Evolutionary conservation across 2,888 invertebrate genomes (phyloP), one percentile per base, ranked within the genome.

Genomic region (Acrocyrtus sp.): DNA sequence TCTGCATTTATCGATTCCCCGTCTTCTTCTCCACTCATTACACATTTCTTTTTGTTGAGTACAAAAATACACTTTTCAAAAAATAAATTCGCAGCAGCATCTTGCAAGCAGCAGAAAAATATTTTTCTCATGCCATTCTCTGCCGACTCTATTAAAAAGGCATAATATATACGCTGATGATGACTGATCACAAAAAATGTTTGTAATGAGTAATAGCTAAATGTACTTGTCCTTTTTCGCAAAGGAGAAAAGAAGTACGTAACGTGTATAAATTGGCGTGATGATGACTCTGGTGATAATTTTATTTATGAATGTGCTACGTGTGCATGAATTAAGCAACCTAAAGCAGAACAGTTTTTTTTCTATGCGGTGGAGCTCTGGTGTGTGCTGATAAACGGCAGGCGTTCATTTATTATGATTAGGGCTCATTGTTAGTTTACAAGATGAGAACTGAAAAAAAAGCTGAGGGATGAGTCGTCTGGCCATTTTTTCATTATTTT

Each of bases 151-250:
- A n/a, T n/a, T n/a, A 19, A 56, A 56, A 53, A 27, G 8, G 34
- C 12, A 34, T 26, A 24, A 56, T 22, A 29, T 22, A 39, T 56
- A 56, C 34, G 54, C 22, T 41, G 41, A 22, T n/a, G n/a, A 57
- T 57, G 57, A 57, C 57, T 57, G 57, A 57, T 57, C 57, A 57
- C 57, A 57, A 57, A 43, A 56, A 41, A 26, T 43, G 24, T 34
- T 12, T 34, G 12, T 34, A 34, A 34, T 34, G 34, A 34, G 12
- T 34, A 34, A 34, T 34, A 34, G 12, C n/a, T 34, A 34, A 43
- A 26, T 57, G 43, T 57, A 57, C 26, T 41, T 57, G 57, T 57
- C 43, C 43, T 17, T 57, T 43, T 57, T 43, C 12, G n/a, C n/a
- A n/a, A n/a, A n/a, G n/a, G n/a, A n/a, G n/a, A n/a, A n/a, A n/a